Evolutionary conservation across 1,140 invertebrate species (phyloP).

Genomic region (Ooceraea biroi): DNA sequence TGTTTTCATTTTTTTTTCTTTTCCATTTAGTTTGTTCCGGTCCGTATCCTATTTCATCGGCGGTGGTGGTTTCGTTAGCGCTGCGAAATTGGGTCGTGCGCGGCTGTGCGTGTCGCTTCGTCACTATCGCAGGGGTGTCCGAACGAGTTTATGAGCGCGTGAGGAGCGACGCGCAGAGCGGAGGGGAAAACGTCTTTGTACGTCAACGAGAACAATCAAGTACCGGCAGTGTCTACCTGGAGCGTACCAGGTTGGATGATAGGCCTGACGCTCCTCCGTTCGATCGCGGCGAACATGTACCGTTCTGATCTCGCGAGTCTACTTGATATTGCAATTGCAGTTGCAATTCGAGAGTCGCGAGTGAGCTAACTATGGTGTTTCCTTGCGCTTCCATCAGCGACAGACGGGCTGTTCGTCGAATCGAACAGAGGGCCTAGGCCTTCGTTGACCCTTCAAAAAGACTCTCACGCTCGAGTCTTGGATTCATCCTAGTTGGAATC

Average conservation of each 20-base stretch:
- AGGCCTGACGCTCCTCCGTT: constrained; percentile 28
- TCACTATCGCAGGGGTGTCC: constrained; percentile 49
- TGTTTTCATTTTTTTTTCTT: constrained; percentile 72
- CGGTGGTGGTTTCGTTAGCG: constrained; percentile 73
- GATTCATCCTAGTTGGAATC: constrained; percentile 26
- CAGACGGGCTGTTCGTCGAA: neutral
- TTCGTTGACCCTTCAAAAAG: constrained; percentile 46
- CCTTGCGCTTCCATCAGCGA: neutral
- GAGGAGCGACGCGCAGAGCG: constrained; percentile 58
- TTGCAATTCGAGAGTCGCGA: constrained; percentile 4
- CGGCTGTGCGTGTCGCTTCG: constrained; percentile 60
- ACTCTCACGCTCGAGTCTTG: constrained; percentile 27
- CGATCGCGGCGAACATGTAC: neutral
- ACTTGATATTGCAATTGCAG: neutral
- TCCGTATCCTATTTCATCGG: constrained; percentile 74
- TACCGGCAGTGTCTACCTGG: constrained; percentile 15
- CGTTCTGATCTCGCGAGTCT: neutral
- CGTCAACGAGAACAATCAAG: constrained; percentile 39
- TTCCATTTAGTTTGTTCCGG: constrained; percentile 53
- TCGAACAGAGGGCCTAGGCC: constrained; percentile 28
- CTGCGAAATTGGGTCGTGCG: constrained; percentile 68
- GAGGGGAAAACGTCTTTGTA: constrained; percentile 56
- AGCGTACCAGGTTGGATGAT: constrained; percentile 14
- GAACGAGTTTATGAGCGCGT: neutral
- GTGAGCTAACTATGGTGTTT: neutral